A percentile compares a stretch with the other conserved stretches of the same genome.
Conservation (phyloP, 37 sponge, comb jelly and placozoan species). For the Bolinopsis microptera region DNA sequence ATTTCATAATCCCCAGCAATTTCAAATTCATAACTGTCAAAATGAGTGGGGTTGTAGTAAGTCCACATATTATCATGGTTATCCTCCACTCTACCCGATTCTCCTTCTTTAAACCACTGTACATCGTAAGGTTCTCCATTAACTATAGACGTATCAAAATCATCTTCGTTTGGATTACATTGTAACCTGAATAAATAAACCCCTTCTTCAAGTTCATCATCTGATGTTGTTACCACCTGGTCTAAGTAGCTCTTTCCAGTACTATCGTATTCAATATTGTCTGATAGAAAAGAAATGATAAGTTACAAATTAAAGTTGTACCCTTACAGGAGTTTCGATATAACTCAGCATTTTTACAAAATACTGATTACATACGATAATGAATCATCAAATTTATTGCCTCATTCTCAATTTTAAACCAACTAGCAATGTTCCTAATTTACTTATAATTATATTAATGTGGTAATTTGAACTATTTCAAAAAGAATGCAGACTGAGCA, state of each 20-base stretch:
- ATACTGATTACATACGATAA: too few species aligned
- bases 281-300: neutral
- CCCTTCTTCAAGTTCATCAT: neutral
- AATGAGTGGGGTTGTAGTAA: neutral
- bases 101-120: neutral
- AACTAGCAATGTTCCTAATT: too few species aligned
- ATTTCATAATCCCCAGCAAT: neutral
- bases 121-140: conserved; percentile 5
- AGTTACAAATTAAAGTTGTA: too few species aligned
- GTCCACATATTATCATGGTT: conserved; percentile 26
- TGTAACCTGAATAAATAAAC: neutral
- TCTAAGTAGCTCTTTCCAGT: neutral
- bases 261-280: neutral
- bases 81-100: neutral
- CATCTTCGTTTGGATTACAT: neutral
- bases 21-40: neutral
- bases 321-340: too few species aligned
- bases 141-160: neutral
- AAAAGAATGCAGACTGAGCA: too few species aligned
- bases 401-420: too few species aligned
- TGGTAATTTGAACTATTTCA: too few species aligned
- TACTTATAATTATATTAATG: too few species aligned
- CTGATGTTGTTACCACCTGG: neutral
- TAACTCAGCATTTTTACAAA: too few species aligned
- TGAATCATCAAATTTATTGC: too few species aligned